phyloP scores from a whole-genome alignment of 2,888 invertebrate species.

The Flexamia atlantica region DNA sequence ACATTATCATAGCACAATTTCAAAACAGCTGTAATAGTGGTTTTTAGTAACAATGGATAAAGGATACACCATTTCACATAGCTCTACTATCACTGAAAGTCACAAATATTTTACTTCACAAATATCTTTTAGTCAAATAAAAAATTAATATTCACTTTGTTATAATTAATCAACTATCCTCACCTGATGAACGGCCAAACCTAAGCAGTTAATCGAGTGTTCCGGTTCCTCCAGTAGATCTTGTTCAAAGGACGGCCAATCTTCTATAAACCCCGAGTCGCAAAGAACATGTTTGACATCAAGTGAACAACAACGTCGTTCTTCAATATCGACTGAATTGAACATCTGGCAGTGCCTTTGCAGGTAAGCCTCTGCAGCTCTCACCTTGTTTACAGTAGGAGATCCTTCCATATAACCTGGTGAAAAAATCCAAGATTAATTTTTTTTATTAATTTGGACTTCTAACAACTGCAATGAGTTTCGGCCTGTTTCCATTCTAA shows the following conservation, averaged over 20 bases:
- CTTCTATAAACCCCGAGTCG: slow-evolving; percentile 78
- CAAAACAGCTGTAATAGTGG: too few species aligned
- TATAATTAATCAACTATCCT: slow-evolving; percentile 58
- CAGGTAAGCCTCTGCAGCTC: slow-evolving; percentile 79
- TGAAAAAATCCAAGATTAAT: slow-evolving; percentile 65
- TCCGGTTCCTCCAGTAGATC: slow-evolving; percentile 84
- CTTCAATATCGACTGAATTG: slow-evolving; percentile 79
- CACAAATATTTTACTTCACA: too few species aligned
- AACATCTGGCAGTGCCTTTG: slow-evolving; percentile 75
- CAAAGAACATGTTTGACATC: slow-evolving; percentile 78
- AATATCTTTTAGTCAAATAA: too few species aligned
- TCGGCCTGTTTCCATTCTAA: too few species aligned
- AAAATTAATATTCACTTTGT: too few species aligned
- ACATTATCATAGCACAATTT: too few species aligned
- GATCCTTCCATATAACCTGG: slow-evolving; percentile 76
- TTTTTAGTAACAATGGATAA: too few species aligned
- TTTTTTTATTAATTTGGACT: too few species aligned
- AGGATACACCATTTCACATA: too few species aligned
- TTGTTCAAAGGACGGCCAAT: slow-evolving; percentile 81
- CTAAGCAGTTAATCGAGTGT: slow-evolving; percentile 83
- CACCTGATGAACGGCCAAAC: slow-evolving; percentile 89
- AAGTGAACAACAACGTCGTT: slow-evolving; percentile 78
- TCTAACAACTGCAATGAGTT: too few species aligned
- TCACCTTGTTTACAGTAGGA: slow-evolving; percentile 76
- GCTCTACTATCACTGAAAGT: too few species aligned